phyloP scores from a whole-genome alignment of 2,113 vertebrate species.

The Xenopus tropicalis region DNA sequence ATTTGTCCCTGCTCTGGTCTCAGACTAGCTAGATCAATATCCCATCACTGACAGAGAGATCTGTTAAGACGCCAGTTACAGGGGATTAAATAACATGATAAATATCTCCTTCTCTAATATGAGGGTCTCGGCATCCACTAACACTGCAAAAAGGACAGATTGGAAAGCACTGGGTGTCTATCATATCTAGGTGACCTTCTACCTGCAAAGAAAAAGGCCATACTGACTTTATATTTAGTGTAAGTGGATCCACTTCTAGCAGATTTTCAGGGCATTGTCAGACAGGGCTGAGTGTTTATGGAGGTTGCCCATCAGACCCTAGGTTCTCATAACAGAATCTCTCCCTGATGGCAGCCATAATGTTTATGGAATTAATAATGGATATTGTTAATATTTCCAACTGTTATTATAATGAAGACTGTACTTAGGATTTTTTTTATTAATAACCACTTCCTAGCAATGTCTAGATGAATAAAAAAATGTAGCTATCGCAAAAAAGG shows the following conservation, averaged over 20 bases:
- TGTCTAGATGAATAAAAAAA: no score
- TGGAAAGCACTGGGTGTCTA: not conserved
- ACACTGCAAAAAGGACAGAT: not conserved
- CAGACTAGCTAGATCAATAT: conserved; percentile 21
- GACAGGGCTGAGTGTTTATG: not conserved
- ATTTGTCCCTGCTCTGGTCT: not conserved
- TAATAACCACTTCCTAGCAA: no score
- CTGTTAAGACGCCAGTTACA: conserved; percentile 13
- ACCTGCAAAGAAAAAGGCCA: not conserved
- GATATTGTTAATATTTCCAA: no score
- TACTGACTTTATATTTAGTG: not conserved
- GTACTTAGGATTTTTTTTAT: no score
- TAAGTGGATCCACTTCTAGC: not conserved
- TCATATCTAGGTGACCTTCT: not conserved
- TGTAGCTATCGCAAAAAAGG: no score
- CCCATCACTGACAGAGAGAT: conserved; percentile 37
- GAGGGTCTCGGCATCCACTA: not conserved
- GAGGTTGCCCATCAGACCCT: not conserved
- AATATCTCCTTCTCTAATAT: conserved; percentile 35
- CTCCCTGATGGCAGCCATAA: not conserved
- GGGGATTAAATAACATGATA: conserved; percentile 31
- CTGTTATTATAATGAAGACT: no score
- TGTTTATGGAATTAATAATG: not conserved
- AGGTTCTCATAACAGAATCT: not conserved
- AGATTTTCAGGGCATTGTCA: not conserved